A percentile compares a stretch with the other conserved stretches of the same genome.
Conservation (phyloP, 2,797 vertebrate genomes). For the Pristis pectinata region DNA sequence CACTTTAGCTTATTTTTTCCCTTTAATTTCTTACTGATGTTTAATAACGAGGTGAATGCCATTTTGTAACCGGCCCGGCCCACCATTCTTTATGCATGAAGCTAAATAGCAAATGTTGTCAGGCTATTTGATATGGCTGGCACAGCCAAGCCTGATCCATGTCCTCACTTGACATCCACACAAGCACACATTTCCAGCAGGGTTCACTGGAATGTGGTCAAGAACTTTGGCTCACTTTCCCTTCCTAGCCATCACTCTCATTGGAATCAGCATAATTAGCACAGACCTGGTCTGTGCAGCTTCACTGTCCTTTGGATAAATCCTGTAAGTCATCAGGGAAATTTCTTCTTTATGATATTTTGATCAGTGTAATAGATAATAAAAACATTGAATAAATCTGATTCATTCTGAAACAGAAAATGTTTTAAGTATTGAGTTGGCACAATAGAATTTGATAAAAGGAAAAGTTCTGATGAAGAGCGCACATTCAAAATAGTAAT, state of each 20-base stretch:
- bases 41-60: no score
- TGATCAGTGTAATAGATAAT: not conserved
- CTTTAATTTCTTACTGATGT: no score
- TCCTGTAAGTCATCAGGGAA: not conserved
- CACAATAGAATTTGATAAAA: not conserved
- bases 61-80: no score
- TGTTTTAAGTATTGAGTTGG: not conserved
- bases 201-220: not conserved
- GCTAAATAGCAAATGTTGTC: not conserved
- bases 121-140: not conserved
- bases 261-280: not conserved
- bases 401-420: not conserved
- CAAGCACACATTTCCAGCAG: not conserved
- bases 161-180: not conserved
- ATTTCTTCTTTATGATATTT: not conserved
- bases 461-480: not conserved
- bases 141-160: not conserved
- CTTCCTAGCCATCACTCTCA: not conserved
- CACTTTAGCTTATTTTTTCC: no score
- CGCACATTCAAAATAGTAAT: not conserved
- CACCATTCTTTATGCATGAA: not conserved
- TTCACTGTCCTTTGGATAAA: not conserved
- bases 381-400: not conserved
- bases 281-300: not conserved
- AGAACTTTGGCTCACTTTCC: not conserved